Evolutionary conservation across 2,113 vertebrate genomes (phyloP), one percentile per base, ranked within the genome.

Genomic region (Grallaria varia): DNA sequence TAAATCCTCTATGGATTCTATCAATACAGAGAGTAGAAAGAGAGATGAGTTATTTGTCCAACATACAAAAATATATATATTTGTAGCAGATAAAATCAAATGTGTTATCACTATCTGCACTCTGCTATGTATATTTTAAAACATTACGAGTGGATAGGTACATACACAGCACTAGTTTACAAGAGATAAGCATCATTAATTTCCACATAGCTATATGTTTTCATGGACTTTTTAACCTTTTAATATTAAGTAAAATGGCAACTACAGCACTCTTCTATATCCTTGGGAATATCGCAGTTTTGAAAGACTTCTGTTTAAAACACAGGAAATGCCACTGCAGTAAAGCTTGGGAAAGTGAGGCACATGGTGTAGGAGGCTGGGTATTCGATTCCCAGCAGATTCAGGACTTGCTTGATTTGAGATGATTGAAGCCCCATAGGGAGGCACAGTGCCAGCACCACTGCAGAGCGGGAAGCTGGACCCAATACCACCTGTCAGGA

Each of bases 171-270:
- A 71, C 93, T 91, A 83, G 72, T 97, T 96, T 96, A 72, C 50
- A 58, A 80, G 71, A 95, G 97, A 98, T 97, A 97, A 81, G 30
- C 73, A 97, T 97, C 96, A 97, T 96, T 97, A 97, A 96, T 97
- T 97, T 97, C 86, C 85, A 92, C 72, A 95, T 30, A 96, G 80
- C 92, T 96, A 77, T 89, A 96, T 89, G 79, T 89, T 96, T 97
- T 97, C 96, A 95, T 75, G 40, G 79, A 86, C 82, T 94, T 95
- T 97, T 84, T 91, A 97, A 97, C 90, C 93, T 97, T 91, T 92
- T 85, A 92, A 77, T 96, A 97, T 93, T 90, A 96, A 97, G 86
- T 77, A 96, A 97, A 97, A 97, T 88, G 96, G 74, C 83, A 96
- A 75, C 62, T 88, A 56, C 50, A 94, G 82, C 71, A 93, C 71